These are phyloP conservation scores for Notothenia coriiceps DNA, from an alignment of 2,113 vertebrate genomes.

Conservation along the genomic window DNA sequence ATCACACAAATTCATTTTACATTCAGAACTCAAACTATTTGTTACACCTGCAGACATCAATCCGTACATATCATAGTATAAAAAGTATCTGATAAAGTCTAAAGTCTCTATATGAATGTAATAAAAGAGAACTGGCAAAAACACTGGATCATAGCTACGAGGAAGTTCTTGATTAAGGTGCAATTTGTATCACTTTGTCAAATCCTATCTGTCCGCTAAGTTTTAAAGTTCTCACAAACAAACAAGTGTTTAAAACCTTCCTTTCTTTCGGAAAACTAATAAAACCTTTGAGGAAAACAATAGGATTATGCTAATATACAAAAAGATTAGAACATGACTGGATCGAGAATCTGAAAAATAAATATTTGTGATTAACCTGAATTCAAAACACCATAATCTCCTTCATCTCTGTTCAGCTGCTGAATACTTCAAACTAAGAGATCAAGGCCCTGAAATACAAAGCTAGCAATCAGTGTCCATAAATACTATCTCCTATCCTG, in stretches of 20 bases:
- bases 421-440: background rate
- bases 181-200: background rate
- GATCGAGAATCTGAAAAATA: background rate
- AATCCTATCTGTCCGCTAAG: background rate
- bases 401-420: background rate
- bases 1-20: background rate
- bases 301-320: background rate
- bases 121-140: background rate
- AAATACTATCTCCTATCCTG: slow-evolving; percentile 22
- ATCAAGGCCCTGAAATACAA: slow-evolving; percentile 4
- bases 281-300: slow-evolving; percentile 21
- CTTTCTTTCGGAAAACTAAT: background rate
- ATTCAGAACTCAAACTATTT: background rate
- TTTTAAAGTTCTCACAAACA: background rate
- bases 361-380: background rate
- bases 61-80: background rate
- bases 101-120: too few relatives aligned
- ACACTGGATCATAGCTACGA: background rate
- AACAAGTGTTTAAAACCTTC: background rate
- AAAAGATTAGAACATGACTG: background rate
- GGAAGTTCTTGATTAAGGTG: too few relatives aligned
- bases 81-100: too few relatives aligned
- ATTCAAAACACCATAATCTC: background rate
- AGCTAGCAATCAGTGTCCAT: slow-evolving; percentile 7
- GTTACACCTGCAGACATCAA: background rate